phyloP scores from a whole-genome alignment of 2,797 vertebrate species.

The Sebastes matsubarae region DNA sequence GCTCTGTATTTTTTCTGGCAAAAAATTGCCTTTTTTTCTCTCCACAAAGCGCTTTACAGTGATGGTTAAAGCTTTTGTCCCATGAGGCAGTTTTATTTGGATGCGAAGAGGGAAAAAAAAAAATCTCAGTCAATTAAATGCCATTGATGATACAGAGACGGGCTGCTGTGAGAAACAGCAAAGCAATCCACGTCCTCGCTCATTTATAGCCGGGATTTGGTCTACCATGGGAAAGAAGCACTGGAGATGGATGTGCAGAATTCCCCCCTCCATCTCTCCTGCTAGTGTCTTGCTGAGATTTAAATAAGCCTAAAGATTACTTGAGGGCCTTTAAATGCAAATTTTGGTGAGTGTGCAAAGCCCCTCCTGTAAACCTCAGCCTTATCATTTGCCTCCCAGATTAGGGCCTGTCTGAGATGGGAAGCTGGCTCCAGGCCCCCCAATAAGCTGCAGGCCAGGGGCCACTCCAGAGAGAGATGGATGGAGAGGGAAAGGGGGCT shows the following conservation, averaged over 20 bases:
- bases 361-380: conserved; percentile 78
- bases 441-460: conserved; percentile 76
- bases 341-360: conserved; percentile 78
- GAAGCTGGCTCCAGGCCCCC: conserved; percentile 74
- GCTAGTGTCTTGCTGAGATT: conserved; percentile 83
- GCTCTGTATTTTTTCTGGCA: conserved; percentile 32
- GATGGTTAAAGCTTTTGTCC: conserved; percentile 58
- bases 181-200: conserved; percentile 60
- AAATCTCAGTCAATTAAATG: conserved; percentile 78
- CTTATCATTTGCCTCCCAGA: conserved; percentile 84
- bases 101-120: conserved; percentile 52
- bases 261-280: conserved; percentile 45
- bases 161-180: conserved; percentile 60
- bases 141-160: conserved; percentile 72
- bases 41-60: conserved; percentile 47
- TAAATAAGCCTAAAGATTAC: conserved; percentile 86
- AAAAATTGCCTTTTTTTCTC: conserved; percentile 30
- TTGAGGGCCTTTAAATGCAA: conserved; percentile 86
- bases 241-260: conserved; percentile 73
- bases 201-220: conserved; percentile 77
- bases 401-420: conserved; percentile 78
- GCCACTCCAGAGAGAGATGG: conserved; percentile 63
- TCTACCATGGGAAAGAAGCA: conserved; percentile 74
- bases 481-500: conserved; percentile 28
- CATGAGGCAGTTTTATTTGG: conserved; percentile 67